These are phyloP conservation scores for Anguilla japonica DNA, from an alignment of 2,113 vertebrate species.

Conservation along the genomic window DNA sequence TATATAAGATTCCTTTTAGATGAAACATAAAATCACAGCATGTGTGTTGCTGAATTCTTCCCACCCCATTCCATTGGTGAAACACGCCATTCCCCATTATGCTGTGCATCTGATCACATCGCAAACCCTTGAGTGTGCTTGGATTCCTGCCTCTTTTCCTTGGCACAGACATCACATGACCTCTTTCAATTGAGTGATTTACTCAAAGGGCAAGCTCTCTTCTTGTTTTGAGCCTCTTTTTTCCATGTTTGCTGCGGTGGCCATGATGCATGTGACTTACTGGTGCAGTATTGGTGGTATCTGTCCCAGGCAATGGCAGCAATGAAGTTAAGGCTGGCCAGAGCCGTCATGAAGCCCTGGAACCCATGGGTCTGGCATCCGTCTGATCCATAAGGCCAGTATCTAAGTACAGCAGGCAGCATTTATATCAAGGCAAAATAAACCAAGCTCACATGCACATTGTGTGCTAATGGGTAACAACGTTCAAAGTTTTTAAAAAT, in stretches of 20 bases:
- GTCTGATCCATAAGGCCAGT: slow-evolving; percentile 88
- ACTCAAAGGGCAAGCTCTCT: neutral
- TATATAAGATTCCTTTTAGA: neutral
- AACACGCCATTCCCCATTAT: neutral
- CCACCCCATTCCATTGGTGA: neutral
- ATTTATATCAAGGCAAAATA: neutral
- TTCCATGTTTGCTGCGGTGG: neutral
- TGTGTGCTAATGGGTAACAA: too few species aligned
- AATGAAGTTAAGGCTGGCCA: slow-evolving; percentile 87
- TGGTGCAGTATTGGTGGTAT: slow-evolving; percentile 87
- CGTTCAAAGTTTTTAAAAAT: too few species aligned
- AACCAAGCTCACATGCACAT: neutral
- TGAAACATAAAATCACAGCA: neutral
- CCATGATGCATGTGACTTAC: slow-evolving; percentile 62
- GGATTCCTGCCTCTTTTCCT: too few species aligned
- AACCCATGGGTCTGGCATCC: slow-evolving; percentile 95
- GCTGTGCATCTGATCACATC: neutral
- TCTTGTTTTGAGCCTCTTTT: neutral
- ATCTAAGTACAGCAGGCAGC: slow-evolving; percentile 63
- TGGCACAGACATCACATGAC: neutral
- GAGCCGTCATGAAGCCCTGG: slow-evolving; percentile 83
- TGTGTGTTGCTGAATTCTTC: neutral
- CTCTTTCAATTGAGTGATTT: neutral
- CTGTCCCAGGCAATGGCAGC: slow-evolving; percentile 92
- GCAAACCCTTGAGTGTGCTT: neutral